These are phyloP conservation scores for Corythaeola cristata DNA, from an alignment of 2,113 vertebrate genomes.

Conservation along the genomic window DNA sequence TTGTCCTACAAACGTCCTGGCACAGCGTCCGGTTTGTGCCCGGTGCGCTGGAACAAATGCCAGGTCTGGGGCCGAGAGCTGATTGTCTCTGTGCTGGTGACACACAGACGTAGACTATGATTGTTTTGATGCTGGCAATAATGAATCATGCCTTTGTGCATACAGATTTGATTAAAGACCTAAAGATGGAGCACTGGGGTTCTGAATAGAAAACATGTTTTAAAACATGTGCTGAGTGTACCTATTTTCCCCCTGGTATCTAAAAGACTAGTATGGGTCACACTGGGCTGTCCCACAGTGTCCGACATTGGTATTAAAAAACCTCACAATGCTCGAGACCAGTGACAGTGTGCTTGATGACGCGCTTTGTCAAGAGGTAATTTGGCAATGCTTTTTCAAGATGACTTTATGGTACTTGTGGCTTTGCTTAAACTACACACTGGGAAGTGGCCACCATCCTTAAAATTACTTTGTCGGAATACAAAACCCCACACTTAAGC, in stretches of 20 bases:
- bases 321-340: accelerated
- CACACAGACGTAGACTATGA: background rate
- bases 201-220: background rate
- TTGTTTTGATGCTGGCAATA: background rate
- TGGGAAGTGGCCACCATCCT: background rate
- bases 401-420: background rate
- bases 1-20: background rate
- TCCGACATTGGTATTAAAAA: background rate
- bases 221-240: background rate
- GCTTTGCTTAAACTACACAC: background rate
- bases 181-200: conserved; percentile 50
- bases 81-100: background rate
- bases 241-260: background rate
- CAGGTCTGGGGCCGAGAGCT: accelerated
- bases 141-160: background rate
- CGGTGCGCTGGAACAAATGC: accelerated
- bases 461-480: background rate
- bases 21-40: accelerated
- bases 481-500: background rate
- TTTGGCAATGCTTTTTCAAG: background rate
- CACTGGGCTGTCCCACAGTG: background rate
- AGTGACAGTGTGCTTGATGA: background rate
- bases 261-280: background rate
- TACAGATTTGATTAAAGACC: conserved; percentile 13
- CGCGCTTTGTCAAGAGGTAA: background rate